Evolutionary conservation across 2,113 vertebrate genomes (phyloP).

Genomic region (Chlorodrepanis virens): DNA sequence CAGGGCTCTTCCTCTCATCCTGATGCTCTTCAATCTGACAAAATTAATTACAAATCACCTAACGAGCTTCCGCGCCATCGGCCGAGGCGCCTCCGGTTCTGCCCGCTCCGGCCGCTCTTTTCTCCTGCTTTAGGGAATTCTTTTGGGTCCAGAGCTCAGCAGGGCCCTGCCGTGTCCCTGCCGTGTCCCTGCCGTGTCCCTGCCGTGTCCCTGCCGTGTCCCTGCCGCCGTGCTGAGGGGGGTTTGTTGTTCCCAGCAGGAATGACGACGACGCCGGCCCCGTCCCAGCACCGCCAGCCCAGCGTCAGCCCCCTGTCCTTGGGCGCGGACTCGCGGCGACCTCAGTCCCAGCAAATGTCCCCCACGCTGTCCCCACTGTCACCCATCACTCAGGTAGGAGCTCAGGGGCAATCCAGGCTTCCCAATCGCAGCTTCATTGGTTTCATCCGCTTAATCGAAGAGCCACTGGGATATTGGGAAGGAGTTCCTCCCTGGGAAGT

Average conservation of each 20-base stretch:
- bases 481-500: not conserved
- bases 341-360: slow-evolving; percentile 86
- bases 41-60: not conserved
- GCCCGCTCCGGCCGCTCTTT: rapidly evolving
- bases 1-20: not conserved
- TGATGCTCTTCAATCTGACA: not conserved
- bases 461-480: rapidly evolving
- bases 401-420: rapidly evolving
- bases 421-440: rapidly evolving
- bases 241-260: slow-evolving; percentile 57
- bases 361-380: slow-evolving; percentile 87
- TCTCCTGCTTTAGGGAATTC: rapidly evolving
- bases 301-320: slow-evolving; percentile 81
- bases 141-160: rapidly evolving
- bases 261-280: slow-evolving; percentile 77
- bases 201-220: not conserved
- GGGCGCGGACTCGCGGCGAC: slow-evolving; percentile 81
- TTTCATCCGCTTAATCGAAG: rapidly evolving
- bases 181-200: too few relatives aligned
- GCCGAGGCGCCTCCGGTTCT: rapidly evolving
- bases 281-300: slow-evolving; percentile 79
- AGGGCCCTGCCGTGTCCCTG: too few relatives aligned
- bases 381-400: slow-evolving; percentile 86
- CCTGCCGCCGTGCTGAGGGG: rapidly evolving
- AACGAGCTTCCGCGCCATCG: not conserved